Base-by-base conservation (phyloP, 2,888 invertebrate genomes). In the Luperina testacea region DNA sequence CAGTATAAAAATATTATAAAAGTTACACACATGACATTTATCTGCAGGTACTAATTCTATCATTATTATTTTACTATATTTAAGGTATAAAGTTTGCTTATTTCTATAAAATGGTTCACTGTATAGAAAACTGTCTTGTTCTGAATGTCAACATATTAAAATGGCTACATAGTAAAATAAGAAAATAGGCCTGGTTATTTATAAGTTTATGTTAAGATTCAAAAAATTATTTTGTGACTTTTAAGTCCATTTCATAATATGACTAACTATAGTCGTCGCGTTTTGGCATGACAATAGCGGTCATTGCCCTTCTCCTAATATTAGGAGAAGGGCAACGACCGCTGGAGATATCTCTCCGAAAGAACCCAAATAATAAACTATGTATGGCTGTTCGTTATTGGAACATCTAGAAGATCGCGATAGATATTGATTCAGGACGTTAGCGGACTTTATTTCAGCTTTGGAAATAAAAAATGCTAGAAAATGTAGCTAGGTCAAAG, bases 1-100 rank as follows among this genome's bases (percentile, higher is more conserved):
- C 27, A n/a, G 76, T 88, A 85, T 70, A 87, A 88, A 88, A 79
- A 75, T 87, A 89, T 87, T 83, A 77, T 24, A 81, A 81, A 88
- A 83, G 48, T 72, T 69, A 87, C 85, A 87, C 81, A 84, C 76
- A 81, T 59, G 57, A 84, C 72, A 73, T 79, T 42, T 67, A 79
- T 79, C 5, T 57, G 78, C 73, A 87, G 77, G 76, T 85, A 85
- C 77, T 87, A 32, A 63, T 24, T 20, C 82, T 87, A 88, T 80
- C 13, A 17, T 82, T 6, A 64, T n/a, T 53, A 38, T 53, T 72
- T 51, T 64, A n/a, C 63, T n/a, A 48, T 80, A 65, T 65, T 48
- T 51, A 15, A 64, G 24, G 24, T 59, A 57, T 57, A 67, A 77
- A 77, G 17, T 38, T 67, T 67, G 2, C 9, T 53, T 76, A 75